Evolutionary conservation across 2,797 vertebrate species (phyloP).

Genomic region (Salarias fasciatus): DNA sequence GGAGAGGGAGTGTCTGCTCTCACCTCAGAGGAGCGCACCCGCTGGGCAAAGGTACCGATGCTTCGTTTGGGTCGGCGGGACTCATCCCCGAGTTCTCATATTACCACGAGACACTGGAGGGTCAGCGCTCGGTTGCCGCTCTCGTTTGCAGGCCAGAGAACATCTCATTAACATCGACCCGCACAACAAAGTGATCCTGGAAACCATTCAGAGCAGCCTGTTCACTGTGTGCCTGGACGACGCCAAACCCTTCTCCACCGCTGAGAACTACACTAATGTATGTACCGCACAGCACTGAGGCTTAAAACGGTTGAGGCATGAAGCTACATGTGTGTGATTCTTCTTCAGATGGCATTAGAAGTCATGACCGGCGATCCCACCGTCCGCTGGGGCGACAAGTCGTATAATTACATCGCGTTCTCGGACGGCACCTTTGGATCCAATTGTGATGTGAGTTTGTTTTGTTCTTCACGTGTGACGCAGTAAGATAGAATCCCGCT

Average conservation of each 20-base stretch:
- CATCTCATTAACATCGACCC: conserved; percentile 91
- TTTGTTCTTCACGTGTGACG: too few species aligned
- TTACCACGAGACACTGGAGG: not conserved
- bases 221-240: conserved; percentile 88
- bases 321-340: conserved; percentile 10
- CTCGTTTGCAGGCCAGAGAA: conserved; percentile 84
- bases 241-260: conserved; percentile 83
- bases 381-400: conserved; percentile 96
- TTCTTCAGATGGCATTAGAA: conserved; percentile 77
- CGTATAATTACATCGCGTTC: conserved; percentile 88
- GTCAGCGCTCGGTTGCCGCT: conserved; percentile 10
- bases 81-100: not conserved
- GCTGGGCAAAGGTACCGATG: conserved; percentile 90
- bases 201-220: conserved; percentile 92
- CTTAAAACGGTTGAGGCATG: not conserved
- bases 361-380: conserved; percentile 86
- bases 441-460: conserved; percentile 90
- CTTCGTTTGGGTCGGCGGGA: too few species aligned
- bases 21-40: conserved; percentile 90
- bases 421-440: conserved; percentile 88
- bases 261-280: conserved; percentile 91
- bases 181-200: conserved; percentile 87
- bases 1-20: conserved; percentile 89
- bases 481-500: too few species aligned
- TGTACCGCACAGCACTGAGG: not conserved